phyloP scores from a whole-genome alignment of 2,113 vertebrate species.

The Gracilinanus agilis region DNA sequence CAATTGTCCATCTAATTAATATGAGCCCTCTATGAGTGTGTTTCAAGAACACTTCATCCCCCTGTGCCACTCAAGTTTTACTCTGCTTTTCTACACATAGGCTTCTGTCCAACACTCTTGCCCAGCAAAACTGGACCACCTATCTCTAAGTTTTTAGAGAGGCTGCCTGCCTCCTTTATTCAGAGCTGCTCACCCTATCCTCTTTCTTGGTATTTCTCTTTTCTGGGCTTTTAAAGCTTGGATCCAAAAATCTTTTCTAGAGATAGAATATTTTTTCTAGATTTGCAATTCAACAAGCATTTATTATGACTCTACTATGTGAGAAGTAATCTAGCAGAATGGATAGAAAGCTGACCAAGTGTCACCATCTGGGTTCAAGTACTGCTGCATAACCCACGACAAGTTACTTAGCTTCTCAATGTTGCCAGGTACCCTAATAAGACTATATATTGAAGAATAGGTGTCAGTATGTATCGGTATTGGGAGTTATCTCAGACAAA shows the following conservation, averaged over 20 bases:
- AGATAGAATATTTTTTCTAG: neutral
- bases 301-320: neutral
- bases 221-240: neutral
- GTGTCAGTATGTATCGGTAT: neutral
- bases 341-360: neutral
- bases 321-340: neutral
- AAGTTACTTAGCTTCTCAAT: neutral
- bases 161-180: neutral
- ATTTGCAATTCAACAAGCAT: neutral
- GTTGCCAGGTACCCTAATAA: neutral
- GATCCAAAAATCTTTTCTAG: neutral
- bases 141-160: neutral
- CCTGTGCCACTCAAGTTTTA: neutral
- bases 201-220: neutral
- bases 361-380: neutral
- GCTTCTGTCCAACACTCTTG: neutral
- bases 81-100: neutral
- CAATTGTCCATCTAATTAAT: neutral
- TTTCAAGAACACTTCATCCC: neutral
- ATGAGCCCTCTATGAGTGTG: neutral
- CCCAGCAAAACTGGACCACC: too few species aligned
- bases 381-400: neutral
- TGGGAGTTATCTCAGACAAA: neutral
- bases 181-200: neutral
- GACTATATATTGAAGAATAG: neutral